phyloP scores from a whole-genome alignment of 2,113 vertebrate genomes.

The Mustelus asterias region DNA sequence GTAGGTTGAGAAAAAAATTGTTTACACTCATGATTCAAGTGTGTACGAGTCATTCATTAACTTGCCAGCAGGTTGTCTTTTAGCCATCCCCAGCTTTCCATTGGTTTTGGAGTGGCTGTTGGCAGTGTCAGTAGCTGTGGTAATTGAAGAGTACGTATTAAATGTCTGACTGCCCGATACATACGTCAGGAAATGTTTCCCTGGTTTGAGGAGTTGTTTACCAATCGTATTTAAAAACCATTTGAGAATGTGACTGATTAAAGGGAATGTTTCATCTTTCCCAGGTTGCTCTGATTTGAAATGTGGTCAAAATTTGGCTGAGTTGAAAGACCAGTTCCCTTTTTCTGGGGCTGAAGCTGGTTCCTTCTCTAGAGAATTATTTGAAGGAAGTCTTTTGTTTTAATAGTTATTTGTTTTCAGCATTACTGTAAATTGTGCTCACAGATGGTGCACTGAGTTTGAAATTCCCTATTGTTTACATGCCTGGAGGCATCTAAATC shows the following conservation, averaged over 20 bases:
- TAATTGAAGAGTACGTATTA: neutral
- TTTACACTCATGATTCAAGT: neutral
- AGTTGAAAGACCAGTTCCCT: neutral
- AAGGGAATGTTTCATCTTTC: neutral
- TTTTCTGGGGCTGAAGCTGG: no score
- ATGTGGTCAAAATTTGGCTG: neutral
- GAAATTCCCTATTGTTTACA: slow-evolving; percentile 30
- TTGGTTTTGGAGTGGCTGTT: neutral
- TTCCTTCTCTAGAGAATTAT: neutral
- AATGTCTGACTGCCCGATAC: neutral
- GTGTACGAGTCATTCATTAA: no score
- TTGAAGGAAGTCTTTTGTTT: neutral
- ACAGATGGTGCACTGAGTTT: neutral
- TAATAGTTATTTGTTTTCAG: neutral
- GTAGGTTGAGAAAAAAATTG: neutral
- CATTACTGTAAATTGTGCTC: neutral
- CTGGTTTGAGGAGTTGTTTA: neutral
- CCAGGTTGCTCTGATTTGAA: neutral
- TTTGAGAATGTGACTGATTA: neutral
- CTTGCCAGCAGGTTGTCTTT: no score
- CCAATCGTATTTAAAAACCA: neutral
- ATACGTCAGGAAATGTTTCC: neutral
- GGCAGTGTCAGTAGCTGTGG: neutral
- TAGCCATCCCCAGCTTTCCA: neutral
- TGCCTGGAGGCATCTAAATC: neutral